Conservation (phyloP, 1,140 invertebrate species). For the Diachasma alloeum region DNA sequence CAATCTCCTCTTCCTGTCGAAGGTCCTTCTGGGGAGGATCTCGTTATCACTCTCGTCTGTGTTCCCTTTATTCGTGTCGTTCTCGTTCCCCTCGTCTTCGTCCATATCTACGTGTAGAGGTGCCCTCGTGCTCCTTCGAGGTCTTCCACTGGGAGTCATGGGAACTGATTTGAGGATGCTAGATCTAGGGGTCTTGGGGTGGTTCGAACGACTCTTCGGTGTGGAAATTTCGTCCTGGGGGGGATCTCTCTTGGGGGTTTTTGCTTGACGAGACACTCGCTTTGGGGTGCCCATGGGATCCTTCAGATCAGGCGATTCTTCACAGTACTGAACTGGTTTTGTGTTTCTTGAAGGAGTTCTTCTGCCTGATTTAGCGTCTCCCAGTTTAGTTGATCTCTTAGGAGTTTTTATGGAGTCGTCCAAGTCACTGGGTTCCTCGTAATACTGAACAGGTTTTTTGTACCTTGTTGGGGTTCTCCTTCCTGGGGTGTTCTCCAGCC, state of each 20-base stretch:
- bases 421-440: not conserved
- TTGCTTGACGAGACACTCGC: not conserved
- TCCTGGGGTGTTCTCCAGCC: not conserved
- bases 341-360: not conserved
- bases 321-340: not conserved
- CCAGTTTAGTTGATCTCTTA: not conserved
- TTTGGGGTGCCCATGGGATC: not conserved
- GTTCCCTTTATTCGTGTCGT: not conserved
- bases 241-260: not conserved
- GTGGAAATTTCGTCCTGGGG: not conserved
- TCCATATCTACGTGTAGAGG: not conserved
- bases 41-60: slow-evolving; percentile 19
- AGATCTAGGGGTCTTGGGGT: not conserved
- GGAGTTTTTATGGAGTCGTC: not conserved
- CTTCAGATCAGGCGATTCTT: not conserved
- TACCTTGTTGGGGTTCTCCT: not conserved
- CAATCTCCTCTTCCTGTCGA: slow-evolving; percentile 42
- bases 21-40: slow-evolving; percentile 39
- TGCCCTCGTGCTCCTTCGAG: not conserved
- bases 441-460: not conserved
- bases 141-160: not conserved
- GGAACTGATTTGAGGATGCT: not conserved
- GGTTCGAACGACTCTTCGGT: too few species aligned
- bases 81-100: not conserved
- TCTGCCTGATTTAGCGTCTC: not conserved